Percentiles rank a stretch among this genome's conserved stretches.
These are phyloP conservation scores for Zosterops hypoxanthus DNA, from an alignment of 2,113 vertebrate species.

Conservation along the genomic window DNA sequence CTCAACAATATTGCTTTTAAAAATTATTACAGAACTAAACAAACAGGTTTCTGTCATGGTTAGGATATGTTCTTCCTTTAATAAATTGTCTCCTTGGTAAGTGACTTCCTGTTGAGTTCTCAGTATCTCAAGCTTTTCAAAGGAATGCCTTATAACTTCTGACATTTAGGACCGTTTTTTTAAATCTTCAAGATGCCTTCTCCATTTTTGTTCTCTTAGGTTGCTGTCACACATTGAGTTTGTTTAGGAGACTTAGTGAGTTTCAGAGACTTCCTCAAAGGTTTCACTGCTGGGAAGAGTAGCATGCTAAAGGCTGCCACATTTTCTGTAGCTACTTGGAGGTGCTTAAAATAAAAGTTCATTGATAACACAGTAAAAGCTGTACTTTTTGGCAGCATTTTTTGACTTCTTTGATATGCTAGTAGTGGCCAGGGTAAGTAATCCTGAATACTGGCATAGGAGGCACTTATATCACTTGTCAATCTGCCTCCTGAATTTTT, in stretches of 20 bases:
- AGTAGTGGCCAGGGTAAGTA: neutral
- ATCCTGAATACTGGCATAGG: neutral
- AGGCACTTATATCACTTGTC: neutral
- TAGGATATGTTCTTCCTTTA: neutral
- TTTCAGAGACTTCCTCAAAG: neutral
- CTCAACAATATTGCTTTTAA: neutral
- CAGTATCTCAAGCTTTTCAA: neutral
- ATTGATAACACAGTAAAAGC: neutral
- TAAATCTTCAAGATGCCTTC: neutral
- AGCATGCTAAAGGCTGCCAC: neutral
- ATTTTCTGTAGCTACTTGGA: neutral
- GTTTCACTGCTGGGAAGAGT: neutral
- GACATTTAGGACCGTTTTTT: neutral
- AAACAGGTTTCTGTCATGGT: neutral
- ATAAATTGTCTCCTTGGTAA: neutral
- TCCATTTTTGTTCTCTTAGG: neutral
- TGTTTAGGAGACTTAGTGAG: neutral
- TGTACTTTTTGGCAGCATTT: neutral
- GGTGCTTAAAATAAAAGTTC: neutral
- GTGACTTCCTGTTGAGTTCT: neutral
- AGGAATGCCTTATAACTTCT: neutral
- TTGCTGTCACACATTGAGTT: neutral
- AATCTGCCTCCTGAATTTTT: neutral
- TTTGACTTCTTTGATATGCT: neutral
- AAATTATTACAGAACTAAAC: neutral